These are phyloP conservation scores for Sesamia inferens DNA, from an alignment of 2,888 invertebrate species.

Conservation along the genomic window DNA sequence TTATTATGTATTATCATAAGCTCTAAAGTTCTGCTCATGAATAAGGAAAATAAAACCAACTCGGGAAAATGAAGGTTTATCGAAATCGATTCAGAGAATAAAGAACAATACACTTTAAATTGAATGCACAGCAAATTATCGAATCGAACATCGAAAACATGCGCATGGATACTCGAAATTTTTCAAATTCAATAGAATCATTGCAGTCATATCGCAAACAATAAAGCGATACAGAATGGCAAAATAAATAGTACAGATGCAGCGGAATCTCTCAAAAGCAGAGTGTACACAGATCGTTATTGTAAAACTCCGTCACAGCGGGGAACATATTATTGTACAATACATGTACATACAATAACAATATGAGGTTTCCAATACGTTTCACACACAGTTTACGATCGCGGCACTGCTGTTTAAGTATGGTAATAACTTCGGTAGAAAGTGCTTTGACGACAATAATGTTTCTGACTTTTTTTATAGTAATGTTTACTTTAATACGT, in stretches of 20 bases:
- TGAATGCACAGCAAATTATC: slow-evolving; percentile 51
- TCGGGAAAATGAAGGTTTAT: slow-evolving; percentile 19
- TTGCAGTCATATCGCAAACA: slow-evolving; percentile 57
- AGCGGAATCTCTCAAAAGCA: slow-evolving; percentile 57
- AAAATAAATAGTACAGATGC: slow-evolving; percentile 64
- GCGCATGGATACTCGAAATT: slow-evolving; percentile 47
- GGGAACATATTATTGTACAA: slow-evolving; percentile 55
- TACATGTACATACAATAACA: slow-evolving; percentile 43
- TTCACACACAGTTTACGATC: slow-evolving; percentile 44
- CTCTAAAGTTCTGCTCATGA: slow-evolving; percentile 34
- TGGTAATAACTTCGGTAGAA: slow-evolving; percentile 60
- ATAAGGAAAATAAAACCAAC: slow-evolving; percentile 33
- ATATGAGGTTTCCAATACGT: slow-evolving; percentile 54
- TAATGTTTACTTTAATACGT: slow-evolving; percentile 47
- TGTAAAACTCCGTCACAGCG: slow-evolving; percentile 54
- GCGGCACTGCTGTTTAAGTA: slow-evolving; percentile 43
- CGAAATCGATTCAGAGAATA: slow-evolving; percentile 34
- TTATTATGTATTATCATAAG: slow-evolving; percentile 33
- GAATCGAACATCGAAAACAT: slow-evolving; percentile 47
- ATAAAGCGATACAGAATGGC: slow-evolving; percentile 56
- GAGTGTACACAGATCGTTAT: slow-evolving; percentile 60
- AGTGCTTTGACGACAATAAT: slow-evolving; percentile 40
- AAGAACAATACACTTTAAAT: slow-evolving; percentile 50
- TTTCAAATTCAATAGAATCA: slow-evolving; percentile 53
- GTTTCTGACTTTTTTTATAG: slow-evolving; percentile 39